phyloP scores from a whole-genome alignment of 2,113 vertebrate species.

The Pollimyrus isidori region DNA sequence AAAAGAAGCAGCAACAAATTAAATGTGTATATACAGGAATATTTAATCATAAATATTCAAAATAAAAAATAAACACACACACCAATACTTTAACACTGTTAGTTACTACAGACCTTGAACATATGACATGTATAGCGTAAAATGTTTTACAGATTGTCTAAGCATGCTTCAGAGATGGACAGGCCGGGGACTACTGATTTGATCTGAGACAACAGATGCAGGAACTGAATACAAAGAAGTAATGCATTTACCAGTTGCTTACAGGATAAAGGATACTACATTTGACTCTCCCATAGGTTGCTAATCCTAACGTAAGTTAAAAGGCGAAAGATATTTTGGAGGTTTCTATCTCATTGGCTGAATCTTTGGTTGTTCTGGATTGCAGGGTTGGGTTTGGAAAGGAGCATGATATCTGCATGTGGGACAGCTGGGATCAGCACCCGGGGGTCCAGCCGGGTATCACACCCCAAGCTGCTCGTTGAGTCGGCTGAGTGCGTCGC shows the following conservation, averaged over 20 bases:
- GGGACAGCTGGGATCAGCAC: background rate
- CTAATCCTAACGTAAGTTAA: background rate
- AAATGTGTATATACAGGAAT: background rate
- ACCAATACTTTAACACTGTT: background rate
- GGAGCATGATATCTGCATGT: background rate
- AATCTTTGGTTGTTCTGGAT: slow-evolving; percentile 10
- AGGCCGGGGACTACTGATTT: background rate
- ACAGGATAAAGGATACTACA: background rate
- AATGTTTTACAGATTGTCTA: background rate
- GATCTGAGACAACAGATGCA: background rate
- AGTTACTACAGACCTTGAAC: background rate
- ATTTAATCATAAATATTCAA: background rate
- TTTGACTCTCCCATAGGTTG: background rate
- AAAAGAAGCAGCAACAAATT: background rate
- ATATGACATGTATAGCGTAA: background rate
- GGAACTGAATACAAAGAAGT: background rate
- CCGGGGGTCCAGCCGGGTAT: slow-evolving; percentile 29
- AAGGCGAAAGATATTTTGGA: background rate
- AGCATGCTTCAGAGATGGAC: background rate
- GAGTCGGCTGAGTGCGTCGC: slow-evolving; percentile 79
- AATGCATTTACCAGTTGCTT: background rate
- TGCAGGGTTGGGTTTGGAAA: background rate
- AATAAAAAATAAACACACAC: background rate
- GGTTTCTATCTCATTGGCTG: background rate
- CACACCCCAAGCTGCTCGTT: slow-evolving; percentile 74